Base-by-base conservation (phyloP, 1,140 invertebrate species). In the Grapholita molesta region DNA sequence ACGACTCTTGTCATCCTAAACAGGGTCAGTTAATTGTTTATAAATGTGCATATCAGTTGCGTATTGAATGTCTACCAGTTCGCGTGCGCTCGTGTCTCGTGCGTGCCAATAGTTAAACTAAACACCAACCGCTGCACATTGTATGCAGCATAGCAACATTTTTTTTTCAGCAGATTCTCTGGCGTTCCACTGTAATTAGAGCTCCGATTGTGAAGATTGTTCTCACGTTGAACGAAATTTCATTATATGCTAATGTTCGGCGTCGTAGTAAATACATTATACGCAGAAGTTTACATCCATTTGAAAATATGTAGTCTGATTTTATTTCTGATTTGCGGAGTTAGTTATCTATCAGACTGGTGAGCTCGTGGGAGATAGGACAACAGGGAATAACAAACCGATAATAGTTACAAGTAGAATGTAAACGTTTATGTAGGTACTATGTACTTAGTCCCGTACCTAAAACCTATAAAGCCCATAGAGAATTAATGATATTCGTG, bases 201-300 rank as follows among this genome's bases (percentile, higher is more conserved):
- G 73, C 69, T 72, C 61, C 48, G 67, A 78, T 82, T 83, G 78
- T 80, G 69, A 80, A 79, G 69, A 74, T 84, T 76, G 78, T 68
- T 80, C 80, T 72, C 82, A 82, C 76, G 76, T 52, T 11, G n/a
- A 67, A 78, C 80, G 78, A 82, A 80, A 73, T 66, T 70, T 70
- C 79, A 79, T 82, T 80, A 74, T 83, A 77, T 78, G 75, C 73
- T 75, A 80, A 82, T 85, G 69, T 68, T n/a, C n/a, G n/a, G n/a
- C 66, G 70, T 77, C 75, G 77, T 74, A 71, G 68, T 72, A 74
- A 55, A 82, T 79, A 77, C 68, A 70, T 70, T 76, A 72, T 21
- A 64, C 64, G 61, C 69, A 71, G 72, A 66, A 69, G 57, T 68
- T 61, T 68, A 73, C 66, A 3, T n/a, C 35, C 35, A 38, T 38